Conservation (phyloP, 2,113 vertebrate genomes). For the Pseudolaguvia tuberculata region DNA sequence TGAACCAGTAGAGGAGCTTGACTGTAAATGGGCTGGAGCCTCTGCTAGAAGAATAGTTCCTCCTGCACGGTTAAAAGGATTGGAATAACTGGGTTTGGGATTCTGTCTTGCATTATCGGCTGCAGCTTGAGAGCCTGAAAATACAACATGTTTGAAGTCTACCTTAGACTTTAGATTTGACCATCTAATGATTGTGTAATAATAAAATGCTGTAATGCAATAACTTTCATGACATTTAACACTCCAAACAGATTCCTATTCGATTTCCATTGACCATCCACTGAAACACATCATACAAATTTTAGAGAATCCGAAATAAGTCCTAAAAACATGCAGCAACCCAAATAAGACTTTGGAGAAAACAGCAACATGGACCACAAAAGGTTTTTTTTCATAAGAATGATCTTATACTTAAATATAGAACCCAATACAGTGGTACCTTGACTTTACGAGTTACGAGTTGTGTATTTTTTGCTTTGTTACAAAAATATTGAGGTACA, state of each 20-base stretch:
- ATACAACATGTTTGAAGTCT: background rate
- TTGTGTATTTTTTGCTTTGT: no score
- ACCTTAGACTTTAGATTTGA: no score
- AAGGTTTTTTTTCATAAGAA: background rate
- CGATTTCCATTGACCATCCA: background rate
- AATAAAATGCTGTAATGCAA: background rate
- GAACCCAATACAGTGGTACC: no score
- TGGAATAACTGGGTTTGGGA: conserved; percentile 31
- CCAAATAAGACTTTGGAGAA: no score
- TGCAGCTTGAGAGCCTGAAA: conserved; percentile 49
- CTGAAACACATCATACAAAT: background rate
- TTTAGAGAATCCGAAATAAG: background rate
- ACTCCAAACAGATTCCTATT: conserved; percentile 4
- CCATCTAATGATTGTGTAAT: background rate
- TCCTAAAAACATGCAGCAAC: background rate
- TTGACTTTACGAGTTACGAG: no score
- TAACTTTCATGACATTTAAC: background rate
- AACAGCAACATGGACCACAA: background rate
- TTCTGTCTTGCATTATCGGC: background rate
- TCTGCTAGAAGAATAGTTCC: conserved; percentile 53
- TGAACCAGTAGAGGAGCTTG: conserved; percentile 46
- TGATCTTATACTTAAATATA: no score
- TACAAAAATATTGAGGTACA: no score
- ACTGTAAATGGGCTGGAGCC: conserved; percentile 32
- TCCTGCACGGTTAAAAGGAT: conserved; percentile 52